Evolutionary conservation across 2,888 invertebrate genomes (phyloP).

Genomic region (Caenorhabditis angaria): DNA sequence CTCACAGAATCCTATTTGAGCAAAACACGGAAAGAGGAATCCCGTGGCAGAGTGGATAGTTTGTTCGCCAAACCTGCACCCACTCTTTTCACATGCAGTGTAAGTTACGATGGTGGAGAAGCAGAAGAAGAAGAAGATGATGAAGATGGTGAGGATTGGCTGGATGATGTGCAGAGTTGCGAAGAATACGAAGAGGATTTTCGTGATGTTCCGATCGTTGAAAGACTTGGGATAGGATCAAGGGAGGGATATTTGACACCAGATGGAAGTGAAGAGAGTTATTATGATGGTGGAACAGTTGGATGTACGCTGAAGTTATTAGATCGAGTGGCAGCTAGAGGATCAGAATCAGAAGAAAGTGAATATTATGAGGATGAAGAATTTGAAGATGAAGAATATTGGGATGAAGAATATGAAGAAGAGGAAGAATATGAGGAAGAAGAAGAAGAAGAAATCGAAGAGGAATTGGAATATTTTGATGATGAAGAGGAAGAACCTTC

Average conservation of each 20-base stretch:
- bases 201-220: too few species aligned
- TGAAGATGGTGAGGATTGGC: conserved; percentile 40
- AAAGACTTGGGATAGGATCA: too few species aligned
- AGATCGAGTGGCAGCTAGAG: conserved; percentile 61
- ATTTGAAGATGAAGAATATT: conserved; percentile 51
- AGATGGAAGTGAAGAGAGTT: conserved; percentile 45
- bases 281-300: conserved; percentile 53
- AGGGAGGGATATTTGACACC: conserved; percentile 58
- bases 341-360: conserved; percentile 56
- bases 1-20: conserved; percentile 53
- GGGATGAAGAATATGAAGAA: conserved; percentile 56
- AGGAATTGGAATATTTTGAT: conserved; percentile 44
- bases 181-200: conserved; percentile 47
- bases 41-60: conserved; percentile 58
- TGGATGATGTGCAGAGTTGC: conserved; percentile 52
- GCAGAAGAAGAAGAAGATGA: conserved; percentile 28
- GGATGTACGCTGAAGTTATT: conserved; percentile 66
- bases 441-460: conserved; percentile 46
- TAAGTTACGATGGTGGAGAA: conserved; percentile 63
- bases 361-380: conserved; percentile 54
- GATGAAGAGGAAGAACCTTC: conserved; percentile 24
- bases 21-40: conserved; percentile 41
- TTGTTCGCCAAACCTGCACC: conserved; percentile 60
- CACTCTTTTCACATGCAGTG: conserved; percentile 69
- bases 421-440: conserved; percentile 47